phyloP scores from a whole-genome alignment of 2,113 vertebrate genomes.

The Gymnorhina tibicen region DNA sequence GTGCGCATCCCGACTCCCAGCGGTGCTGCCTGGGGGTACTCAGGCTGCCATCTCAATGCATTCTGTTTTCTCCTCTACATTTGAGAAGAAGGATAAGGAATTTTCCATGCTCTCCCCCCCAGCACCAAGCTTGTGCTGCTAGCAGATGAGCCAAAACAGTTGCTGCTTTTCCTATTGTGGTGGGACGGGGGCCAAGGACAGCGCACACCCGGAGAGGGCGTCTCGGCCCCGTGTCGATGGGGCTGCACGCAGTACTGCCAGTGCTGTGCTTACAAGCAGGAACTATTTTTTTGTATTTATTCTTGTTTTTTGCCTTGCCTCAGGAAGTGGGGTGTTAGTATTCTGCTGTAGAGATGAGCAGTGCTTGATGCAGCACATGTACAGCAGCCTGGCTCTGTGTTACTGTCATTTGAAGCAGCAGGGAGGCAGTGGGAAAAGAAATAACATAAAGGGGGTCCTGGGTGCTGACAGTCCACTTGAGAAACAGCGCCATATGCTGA shows the following conservation, averaged over 20 bases:
- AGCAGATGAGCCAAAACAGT: conserved; percentile 28
- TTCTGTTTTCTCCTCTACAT: background rate
- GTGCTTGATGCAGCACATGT: background rate
- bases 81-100: background rate
- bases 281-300: background rate
- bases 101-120: background rate
- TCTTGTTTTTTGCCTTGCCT: background rate
- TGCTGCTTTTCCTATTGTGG: conserved; percentile 1
- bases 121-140: background rate
- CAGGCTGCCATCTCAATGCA: rapidly evolving
- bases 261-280: rapidly evolving
- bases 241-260: background rate
- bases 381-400: background rate
- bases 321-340: background rate
- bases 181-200: background rate
- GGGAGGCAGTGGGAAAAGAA: background rate
- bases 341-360: background rate
- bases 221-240: background rate
- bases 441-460: background rate
- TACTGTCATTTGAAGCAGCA: background rate
- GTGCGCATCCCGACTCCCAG: background rate
- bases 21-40: background rate
- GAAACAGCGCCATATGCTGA: background rate
- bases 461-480: background rate
- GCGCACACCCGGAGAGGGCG: background rate